A percentile compares a stretch with the other conserved stretches of the same genome.
phyloP scores from a whole-genome alignment of 2,113 vertebrate species.

The Cisticola juncidis region DNA sequence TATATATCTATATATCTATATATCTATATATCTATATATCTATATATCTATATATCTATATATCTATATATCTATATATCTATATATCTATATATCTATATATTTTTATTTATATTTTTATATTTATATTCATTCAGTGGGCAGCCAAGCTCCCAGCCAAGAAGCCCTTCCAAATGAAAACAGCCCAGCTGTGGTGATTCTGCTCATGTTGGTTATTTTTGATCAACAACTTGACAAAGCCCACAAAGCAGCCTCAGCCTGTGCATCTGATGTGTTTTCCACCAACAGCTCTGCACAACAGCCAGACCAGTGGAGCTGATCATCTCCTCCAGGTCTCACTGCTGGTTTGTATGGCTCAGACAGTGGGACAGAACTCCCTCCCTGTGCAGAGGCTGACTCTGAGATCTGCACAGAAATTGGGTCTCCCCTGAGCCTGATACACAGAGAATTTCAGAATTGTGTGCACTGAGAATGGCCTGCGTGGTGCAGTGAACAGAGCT shows the following conservation, averaged over 20 bases:
- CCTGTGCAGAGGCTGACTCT: neutral
- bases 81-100: too few species aligned
- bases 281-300: neutral
- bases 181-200: neutral
- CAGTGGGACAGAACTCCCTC: neutral
- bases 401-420: neutral
- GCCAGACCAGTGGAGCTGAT: neutral
- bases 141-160: neutral
- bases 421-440: neutral
- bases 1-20: too few species aligned
- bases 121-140: neutral
- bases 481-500: neutral
- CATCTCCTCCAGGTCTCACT: neutral
- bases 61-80: too few species aligned
- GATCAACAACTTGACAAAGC: neutral
- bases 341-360: neutral
- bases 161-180: neutral
- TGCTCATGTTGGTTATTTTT: neutral
- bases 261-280: neutral
- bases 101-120: too few species aligned
- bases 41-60: too few species aligned
- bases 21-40: too few species aligned
- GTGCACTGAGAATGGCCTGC: neutral
- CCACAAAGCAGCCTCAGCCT: neutral
- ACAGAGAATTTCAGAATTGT: neutral